Percentiles rank a stretch among this genome's conserved stretches.
Evolutionary conservation across 2,888 invertebrate species (phyloP).

Genomic region (Ochropleura leucogaster): DNA sequence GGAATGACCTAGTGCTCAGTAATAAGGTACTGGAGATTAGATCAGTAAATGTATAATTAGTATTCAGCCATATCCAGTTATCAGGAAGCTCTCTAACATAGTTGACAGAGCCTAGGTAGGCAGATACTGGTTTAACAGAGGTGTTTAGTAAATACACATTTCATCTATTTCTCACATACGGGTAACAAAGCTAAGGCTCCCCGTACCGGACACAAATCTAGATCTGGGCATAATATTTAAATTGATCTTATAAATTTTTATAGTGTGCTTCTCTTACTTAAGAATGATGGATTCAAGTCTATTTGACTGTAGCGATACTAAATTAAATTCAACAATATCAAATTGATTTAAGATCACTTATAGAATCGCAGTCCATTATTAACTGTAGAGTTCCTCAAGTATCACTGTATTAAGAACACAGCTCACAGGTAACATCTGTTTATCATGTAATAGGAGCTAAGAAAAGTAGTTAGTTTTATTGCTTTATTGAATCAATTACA

Average conservation of each 20-base stretch:
- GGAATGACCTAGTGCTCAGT: not conserved
- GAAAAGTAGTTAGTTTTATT: not conserved
- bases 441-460: not conserved
- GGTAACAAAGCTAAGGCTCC: not conserved
- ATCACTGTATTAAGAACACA: not conserved
- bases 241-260: not conserved
- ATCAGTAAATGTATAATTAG: not conserved
- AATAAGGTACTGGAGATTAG: not conserved
- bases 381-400: not conserved
- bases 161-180: not conserved
- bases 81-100: not conserved
- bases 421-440: not conserved
- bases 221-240: not conserved
- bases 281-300: not conserved
- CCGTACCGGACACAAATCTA: not conserved
- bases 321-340: no score
- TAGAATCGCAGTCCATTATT: not conserved
- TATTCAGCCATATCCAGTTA: not conserved
- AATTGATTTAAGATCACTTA: conserved; percentile 1
- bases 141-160: not conserved
- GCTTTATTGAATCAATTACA: not conserved
- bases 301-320: no score
- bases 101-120: not conserved
- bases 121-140: not conserved
- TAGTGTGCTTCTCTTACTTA: not conserved